Conservation (phyloP, 2,888 invertebrate genomes). For the Pandemis cinnamomeana region DNA sequence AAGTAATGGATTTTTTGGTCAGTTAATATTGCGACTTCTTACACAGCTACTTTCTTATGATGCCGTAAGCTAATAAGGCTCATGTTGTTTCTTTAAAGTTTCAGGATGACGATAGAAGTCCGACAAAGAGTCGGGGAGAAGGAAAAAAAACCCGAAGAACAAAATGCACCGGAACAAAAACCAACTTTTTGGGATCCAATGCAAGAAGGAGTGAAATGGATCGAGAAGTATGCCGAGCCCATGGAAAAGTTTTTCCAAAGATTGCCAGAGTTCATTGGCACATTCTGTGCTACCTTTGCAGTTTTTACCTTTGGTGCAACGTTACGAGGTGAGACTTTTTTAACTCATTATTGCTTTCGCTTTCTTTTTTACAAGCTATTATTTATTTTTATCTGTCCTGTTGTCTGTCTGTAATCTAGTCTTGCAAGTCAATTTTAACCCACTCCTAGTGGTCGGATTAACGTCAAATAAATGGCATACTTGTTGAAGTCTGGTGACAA, state of each 20-base stretch:
- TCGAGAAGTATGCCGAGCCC: slow-evolving; percentile 82
- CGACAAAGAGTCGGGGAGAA: slow-evolving; percentile 47
- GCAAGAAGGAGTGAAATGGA: slow-evolving; percentile 85
- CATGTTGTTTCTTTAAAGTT: slow-evolving; percentile 6
- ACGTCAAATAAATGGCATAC: too few species aligned
- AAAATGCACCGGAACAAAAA: slow-evolving; percentile 48
- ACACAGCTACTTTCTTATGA: too few species aligned
- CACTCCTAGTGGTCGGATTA: too few species aligned
- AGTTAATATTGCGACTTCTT: too few species aligned
- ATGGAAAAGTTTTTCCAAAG: slow-evolving; percentile 83
- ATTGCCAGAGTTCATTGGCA: slow-evolving; percentile 82
- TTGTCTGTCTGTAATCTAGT: too few species aligned
- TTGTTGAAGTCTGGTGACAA: too few species aligned
- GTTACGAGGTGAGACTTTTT: slow-evolving; percentile 80
- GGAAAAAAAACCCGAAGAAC: slow-evolving; percentile 40
- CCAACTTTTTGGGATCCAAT: slow-evolving; percentile 76
- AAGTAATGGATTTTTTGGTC: too few species aligned
- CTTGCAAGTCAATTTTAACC: too few species aligned
- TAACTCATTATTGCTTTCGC: background rate
- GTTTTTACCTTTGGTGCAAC: slow-evolving; percentile 86
- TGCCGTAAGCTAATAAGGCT: too few species aligned
- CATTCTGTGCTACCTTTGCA: slow-evolving; percentile 84
- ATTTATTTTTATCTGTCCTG: too few species aligned
- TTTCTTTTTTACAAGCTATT: too few species aligned
- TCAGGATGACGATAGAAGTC: slow-evolving; percentile 55